Percentiles rank a stretch among this genome's conserved stretches.
These are phyloP conservation scores for Tolmerus cingulatus DNA, from an alignment of 2,888 invertebrate genomes.

Conservation along the genomic window DNA sequence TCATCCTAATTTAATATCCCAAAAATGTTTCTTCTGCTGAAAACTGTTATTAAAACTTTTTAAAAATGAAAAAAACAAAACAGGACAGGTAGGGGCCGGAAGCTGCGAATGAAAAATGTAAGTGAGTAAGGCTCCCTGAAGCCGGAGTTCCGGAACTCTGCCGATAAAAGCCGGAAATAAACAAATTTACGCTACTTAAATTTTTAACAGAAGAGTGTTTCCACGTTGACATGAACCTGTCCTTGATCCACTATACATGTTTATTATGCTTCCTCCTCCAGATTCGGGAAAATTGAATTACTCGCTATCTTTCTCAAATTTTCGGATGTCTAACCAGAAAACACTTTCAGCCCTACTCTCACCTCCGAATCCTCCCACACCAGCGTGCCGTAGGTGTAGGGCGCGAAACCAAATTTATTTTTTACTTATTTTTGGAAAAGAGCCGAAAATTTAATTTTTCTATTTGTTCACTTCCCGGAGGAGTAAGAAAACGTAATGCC, in stretches of 20 bases:
- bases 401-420: background rate
- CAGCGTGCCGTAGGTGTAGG: background rate
- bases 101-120: background rate
- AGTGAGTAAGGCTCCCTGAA: background rate
- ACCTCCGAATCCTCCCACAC: background rate
- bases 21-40: background rate
- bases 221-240: background rate
- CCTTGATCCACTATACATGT: background rate
- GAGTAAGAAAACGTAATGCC: background rate
- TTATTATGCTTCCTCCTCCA: background rate
- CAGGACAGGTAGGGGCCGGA: background rate
- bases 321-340: background rate
- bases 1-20: background rate
- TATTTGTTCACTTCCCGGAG: background rate
- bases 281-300: background rate
- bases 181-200: background rate
- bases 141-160: background rate
- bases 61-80: background rate
- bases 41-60: background rate
- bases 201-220: background rate
- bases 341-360: background rate
- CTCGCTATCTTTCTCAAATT: background rate
- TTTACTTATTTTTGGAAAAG: background rate
- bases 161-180: background rate
- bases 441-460: constrained; percentile 6